Percentiles rank a stretch among this genome's conserved stretches.
Evolutionary conservation across 2,888 invertebrate species (phyloP).

Genomic region (Lycaena phlaeas): DNA sequence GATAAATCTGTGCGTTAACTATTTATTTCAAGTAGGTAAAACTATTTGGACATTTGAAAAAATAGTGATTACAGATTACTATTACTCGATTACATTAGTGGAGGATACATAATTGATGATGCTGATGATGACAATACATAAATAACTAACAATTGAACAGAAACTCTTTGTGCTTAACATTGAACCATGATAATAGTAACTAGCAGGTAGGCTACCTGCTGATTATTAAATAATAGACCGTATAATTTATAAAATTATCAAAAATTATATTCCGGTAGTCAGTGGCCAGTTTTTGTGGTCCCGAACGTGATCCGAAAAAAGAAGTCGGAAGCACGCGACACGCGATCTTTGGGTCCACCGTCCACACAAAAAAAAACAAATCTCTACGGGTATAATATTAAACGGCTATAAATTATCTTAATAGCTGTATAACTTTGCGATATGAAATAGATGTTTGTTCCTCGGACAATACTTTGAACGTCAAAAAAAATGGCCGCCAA

Average conservation of each 20-base stretch:
- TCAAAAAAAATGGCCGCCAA: conserved; percentile 2
- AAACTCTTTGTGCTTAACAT: conserved; percentile 6
- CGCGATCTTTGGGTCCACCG: conserved; percentile 56
- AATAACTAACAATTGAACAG: not conserved
- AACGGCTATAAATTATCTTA: conserved; percentile 70
- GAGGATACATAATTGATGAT: no score
- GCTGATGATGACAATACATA: no score
- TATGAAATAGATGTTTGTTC: conserved; percentile 11
- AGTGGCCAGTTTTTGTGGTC: conserved; percentile 65
- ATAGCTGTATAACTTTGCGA: conserved; percentile 50
- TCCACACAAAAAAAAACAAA: conserved; percentile 67
- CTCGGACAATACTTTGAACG: conserved; percentile 13
- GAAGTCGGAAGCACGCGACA: conserved; percentile 62
- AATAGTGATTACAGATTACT: no score
- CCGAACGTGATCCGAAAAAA: conserved; percentile 49
- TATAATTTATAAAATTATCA: conserved; percentile 69
- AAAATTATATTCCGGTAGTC: conserved; percentile 72
- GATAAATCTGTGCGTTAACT: no score
- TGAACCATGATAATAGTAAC: conserved; percentile 22
- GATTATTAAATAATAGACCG: conserved; percentile 53
- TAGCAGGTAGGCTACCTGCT: conserved; percentile 42
- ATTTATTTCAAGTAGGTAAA: no score
- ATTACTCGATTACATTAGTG: no score
- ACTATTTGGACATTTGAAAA: no score
- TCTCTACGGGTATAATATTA: conserved; percentile 58